These are phyloP conservation scores for Sesamia nonagrioides DNA, from an alignment of 1,140 invertebrate genomes.

Conservation along the genomic window DNA sequence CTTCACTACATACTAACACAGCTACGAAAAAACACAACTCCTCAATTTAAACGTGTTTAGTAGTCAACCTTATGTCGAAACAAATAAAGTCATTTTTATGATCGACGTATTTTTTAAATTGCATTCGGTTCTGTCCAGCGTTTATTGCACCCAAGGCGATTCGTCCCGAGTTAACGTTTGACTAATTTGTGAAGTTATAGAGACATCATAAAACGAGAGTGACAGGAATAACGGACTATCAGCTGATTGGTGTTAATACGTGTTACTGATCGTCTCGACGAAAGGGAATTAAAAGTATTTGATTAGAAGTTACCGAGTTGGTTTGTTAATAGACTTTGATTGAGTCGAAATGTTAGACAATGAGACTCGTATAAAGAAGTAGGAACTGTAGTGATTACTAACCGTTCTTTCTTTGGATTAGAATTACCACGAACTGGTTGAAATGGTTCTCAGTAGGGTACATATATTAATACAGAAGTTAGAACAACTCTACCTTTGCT, in stretches of 20 bases:
- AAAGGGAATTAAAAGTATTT: conserved; percentile 33
- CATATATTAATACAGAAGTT: background rate
- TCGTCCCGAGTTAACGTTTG: conserved; percentile 83
- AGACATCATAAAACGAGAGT: conserved; percentile 72
- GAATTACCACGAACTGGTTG: too few species aligned
- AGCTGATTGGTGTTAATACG: conserved; percentile 68
- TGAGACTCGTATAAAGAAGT: too few species aligned
- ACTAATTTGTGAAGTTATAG: conserved; percentile 86
- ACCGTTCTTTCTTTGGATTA: too few species aligned
- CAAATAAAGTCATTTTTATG: conserved; percentile 42
- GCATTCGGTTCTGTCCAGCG: conserved; percentile 75
- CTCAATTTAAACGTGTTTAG: conserved; percentile 1
- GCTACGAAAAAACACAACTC: conserved; percentile 56
- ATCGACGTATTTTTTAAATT: conserved; percentile 59
- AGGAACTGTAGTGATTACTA: too few species aligned
- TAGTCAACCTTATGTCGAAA: conserved; percentile 40
- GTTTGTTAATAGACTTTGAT: conserved; percentile 16
- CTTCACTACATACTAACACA: conserved; percentile 62
- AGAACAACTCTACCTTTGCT: background rate
- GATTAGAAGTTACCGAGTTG: background rate
- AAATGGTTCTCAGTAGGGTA: too few species aligned
- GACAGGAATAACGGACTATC: conserved; percentile 67
- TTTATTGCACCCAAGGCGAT: conserved; percentile 85
- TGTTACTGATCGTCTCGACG: conserved; percentile 26
- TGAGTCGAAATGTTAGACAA: background rate